Base-by-base conservation (phyloP, 2,797 vertebrate genomes). In the Odontamblyopus rebecca region DNA sequence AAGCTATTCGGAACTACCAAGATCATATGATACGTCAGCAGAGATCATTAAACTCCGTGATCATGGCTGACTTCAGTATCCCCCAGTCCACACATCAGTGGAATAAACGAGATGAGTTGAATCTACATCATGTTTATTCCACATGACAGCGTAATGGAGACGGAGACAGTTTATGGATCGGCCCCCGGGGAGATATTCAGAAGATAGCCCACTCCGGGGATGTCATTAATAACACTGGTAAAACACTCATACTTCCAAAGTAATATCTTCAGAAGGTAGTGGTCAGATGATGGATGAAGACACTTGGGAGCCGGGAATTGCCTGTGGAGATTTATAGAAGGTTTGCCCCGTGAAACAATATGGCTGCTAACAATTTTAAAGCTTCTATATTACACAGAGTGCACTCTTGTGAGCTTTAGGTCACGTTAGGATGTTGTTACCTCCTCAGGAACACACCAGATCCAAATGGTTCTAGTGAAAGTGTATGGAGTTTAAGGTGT, bases 71-170 rank as follows among this genome's bases (percentile, higher is more conserved):
- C 30, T 19, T 38, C 18, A 35, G 18, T 18, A 18, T 38, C 29
- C 2, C 59, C 2, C 59, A 32, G 59, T 35, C 4, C 35, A 61
- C 18, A n/a, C 61, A 62, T 18, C 61, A 38, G 1, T 35, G 32
- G n/a, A 62, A 19, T 62, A 32, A 62, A 62, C n/a, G 30, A n/a
- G 61, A 38, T n/a, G 76, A 53, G n/a, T 18, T 61, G 73, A 76
- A 26, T 3, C 64, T 13, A 11, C 72, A 51, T 71, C 72, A 61
- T 86, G 76, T 84, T 88, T 80, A 85, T 88, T 76, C 79, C 77
- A 81, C 80, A 63, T 89, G 86, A 87, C 88, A 87, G 86, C 57
- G 6, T 80, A 79, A 82, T 80, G 76, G 74, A 85, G 85, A 88
- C 83, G 70, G 79, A 91, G 82, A 86, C 85, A 85, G 85, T 78